Evolutionary conservation across 2,888 invertebrate species (phyloP).

Genomic region (Balanococcus diminutus): DNA sequence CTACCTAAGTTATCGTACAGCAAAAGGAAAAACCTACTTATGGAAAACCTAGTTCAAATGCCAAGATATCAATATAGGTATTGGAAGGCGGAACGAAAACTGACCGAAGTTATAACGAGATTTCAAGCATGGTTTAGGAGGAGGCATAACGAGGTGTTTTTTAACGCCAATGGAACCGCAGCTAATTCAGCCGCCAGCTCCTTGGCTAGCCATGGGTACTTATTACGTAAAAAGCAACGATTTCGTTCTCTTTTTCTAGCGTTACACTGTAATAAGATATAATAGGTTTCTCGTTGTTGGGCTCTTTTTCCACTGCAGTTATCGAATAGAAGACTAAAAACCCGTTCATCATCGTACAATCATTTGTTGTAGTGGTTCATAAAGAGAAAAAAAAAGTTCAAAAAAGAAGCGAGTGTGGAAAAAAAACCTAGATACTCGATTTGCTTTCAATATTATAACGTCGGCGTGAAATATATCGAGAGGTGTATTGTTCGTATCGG

Average conservation of each 20-base stretch:
- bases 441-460: not conserved
- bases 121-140: conserved; percentile 14
- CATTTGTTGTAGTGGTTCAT: conserved; percentile 36
- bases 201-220: conserved; percentile 47
- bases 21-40: not conserved
- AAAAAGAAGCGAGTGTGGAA: not conserved
- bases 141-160: conserved; percentile 51
- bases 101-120: conserved; percentile 28
- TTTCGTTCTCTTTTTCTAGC: conserved; percentile 40
- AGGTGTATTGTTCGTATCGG: not conserved
- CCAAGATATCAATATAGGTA: not conserved
- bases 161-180: conserved; percentile 44
- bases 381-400: not conserved
- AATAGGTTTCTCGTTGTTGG: conserved; percentile 52
- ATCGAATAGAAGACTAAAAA: conserved; percentile 24
- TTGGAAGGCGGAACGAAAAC: conserved; percentile 17
- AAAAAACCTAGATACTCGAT: not conserved
- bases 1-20: too few species aligned
- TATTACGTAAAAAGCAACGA: conserved; percentile 53
- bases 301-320: not conserved
- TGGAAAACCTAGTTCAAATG: not conserved
- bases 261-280: conserved; percentile 51
- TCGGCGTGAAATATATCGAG: not conserved
- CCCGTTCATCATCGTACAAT: conserved; percentile 34
- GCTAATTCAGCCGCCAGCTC: conserved; percentile 53